phyloP scores from a whole-genome alignment of 2,888 invertebrate genomes.

The Aporophyla lueneburgensis region DNA sequence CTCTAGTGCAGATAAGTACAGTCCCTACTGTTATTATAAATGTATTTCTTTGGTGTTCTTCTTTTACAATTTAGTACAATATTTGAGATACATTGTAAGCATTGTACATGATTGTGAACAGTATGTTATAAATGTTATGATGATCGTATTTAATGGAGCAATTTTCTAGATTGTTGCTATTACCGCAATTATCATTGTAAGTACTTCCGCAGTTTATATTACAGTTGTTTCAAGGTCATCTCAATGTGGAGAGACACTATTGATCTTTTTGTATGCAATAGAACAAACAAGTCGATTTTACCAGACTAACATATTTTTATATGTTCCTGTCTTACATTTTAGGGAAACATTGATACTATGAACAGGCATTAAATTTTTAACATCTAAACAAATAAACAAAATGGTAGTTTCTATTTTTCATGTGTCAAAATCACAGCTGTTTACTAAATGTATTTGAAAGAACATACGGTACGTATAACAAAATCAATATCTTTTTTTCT shows the following conservation, averaged over 20 bases:
- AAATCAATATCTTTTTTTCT: too few species aligned
- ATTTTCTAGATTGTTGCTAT: conserved; percentile 26
- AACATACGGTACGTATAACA: too few species aligned
- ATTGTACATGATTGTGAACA: conserved; percentile 1
- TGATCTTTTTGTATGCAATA: neutral
- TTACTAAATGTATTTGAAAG: too few species aligned
- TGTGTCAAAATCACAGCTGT: too few species aligned
- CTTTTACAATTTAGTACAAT: neutral
- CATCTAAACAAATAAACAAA: too few species aligned
- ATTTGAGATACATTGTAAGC: neutral
- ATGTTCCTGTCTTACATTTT: neutral
- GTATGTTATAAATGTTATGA: conserved; percentile 4
- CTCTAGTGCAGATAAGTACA: neutral
- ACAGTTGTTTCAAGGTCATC: neutral
- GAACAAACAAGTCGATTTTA: neutral
- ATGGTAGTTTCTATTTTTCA: too few species aligned
- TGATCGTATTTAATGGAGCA: conserved; percentile 20
- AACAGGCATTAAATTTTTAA: neutral
- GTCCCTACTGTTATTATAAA: neutral
- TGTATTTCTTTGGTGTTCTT: neutral
- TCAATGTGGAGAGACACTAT: neutral
- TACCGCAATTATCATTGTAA: conserved; percentile 6
- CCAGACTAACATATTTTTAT: neutral
- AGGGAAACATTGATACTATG: neutral
- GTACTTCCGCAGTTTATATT: conserved; percentile 30